These are phyloP conservation scores for Archocentrus centrarchus DNA, from an alignment of 2,113 vertebrate genomes.

Conservation along the genomic window DNA sequence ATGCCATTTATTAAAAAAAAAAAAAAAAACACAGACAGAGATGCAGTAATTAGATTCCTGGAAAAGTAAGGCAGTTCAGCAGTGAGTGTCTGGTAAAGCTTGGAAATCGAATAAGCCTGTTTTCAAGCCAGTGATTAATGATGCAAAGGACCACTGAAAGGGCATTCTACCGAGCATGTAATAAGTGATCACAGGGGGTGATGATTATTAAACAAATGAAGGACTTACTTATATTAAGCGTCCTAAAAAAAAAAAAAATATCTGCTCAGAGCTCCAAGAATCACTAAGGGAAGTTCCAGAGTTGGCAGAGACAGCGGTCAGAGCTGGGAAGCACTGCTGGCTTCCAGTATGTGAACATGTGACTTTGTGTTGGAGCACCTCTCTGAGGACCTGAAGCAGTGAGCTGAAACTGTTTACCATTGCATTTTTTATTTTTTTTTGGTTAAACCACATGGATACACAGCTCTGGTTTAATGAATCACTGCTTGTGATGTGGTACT, in stretches of 20 bases:
- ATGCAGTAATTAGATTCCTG: constrained; percentile 20
- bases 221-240: neutral
- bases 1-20: constrained; percentile 23
- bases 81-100: constrained; percentile 21
- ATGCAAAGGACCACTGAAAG: neutral
- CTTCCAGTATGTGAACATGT: constrained; percentile 57
- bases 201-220: constrained; percentile 33
- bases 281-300: constrained; percentile 17
- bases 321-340: constrained; percentile 50
- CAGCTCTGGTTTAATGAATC: neutral
- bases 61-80: neutral
- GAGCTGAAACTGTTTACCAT: constrained; percentile 8
- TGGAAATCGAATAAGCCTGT: constrained; percentile 18
- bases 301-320: constrained; percentile 28
- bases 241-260: constrained; percentile 1
- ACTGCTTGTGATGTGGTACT: neutral
- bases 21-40: constrained; percentile 11
- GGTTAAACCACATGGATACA: neutral
- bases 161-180: neutral
- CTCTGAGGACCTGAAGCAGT: constrained; percentile 18
- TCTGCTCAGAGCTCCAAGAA: constrained; percentile 35
- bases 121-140: constrained; percentile 40
- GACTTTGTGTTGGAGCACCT: constrained; percentile 40
- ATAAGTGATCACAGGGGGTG: constrained; percentile 14
- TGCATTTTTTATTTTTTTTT: neutral